Percentiles rank a stretch among this genome's conserved stretches.
Conservation (phyloP, 2,797 vertebrate genomes). For the Rhabdomys pumilio region DNA sequence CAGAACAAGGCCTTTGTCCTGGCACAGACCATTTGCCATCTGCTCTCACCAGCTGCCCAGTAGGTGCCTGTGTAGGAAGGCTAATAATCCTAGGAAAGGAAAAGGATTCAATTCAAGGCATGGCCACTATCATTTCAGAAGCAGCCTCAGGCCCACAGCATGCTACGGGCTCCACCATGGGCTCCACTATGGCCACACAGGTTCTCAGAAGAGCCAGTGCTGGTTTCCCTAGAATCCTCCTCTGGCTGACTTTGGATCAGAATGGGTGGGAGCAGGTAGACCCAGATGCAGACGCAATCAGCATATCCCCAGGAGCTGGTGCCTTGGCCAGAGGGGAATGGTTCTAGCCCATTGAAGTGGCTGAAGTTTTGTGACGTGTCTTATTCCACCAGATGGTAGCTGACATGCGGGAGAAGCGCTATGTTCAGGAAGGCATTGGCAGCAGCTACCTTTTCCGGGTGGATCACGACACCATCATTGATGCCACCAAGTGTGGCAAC, state of each 20-base stretch:
- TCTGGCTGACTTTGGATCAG: not conserved
- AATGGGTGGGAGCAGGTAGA: not conserved
- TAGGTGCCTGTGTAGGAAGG: not conserved
- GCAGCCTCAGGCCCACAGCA: not conserved
- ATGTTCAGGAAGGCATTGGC: conserved; percentile 95
- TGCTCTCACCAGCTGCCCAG: not conserved
- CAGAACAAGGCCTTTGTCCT: not conserved
- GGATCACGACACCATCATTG: conserved; percentile 97
- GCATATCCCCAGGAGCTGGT: not conserved
- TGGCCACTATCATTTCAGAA: not conserved
- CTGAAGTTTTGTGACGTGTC: not conserved
- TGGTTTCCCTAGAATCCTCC: not conserved
- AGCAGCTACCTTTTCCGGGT: conserved; percentile 98
- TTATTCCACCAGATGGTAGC: conserved; percentile 93
- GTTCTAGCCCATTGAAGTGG: not conserved
- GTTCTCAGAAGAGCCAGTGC: not conserved
- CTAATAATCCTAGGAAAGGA: not conserved
- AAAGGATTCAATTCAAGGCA: not conserved
- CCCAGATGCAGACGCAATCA: not conserved
- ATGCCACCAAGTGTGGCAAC: conserved; percentile 97
- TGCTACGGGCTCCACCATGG: too few relatives aligned
- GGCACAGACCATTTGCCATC: not conserved
- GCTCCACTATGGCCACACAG: not conserved
- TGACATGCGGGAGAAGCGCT: conserved; percentile 97
- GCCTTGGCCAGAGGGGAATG: not conserved